Evolutionary conservation across 2,113 vertebrate genomes (phyloP).

Genomic region (Tympanuchus pallidicinctus): DNA sequence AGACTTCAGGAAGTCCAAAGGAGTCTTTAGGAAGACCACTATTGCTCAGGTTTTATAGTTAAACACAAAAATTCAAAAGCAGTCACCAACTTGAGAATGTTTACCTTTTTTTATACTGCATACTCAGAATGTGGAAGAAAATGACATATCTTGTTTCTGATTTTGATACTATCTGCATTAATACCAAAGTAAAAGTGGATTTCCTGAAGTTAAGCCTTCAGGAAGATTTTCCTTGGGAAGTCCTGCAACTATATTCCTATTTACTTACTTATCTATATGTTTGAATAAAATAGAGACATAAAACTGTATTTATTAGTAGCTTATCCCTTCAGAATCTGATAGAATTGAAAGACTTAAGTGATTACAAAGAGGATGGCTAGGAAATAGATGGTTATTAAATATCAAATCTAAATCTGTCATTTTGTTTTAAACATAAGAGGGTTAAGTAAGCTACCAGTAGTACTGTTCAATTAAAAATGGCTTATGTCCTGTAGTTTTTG

Average conservation of each 20-base stretch:
- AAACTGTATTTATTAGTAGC: slow-evolving; percentile 34
- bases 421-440: slow-evolving; percentile 41
- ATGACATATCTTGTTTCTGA: not conserved
- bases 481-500: slow-evolving; percentile 24
- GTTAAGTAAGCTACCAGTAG: slow-evolving; percentile 39
- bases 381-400: slow-evolving; percentile 35
- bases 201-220: not conserved
- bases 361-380: not conserved
- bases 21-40: not conserved
- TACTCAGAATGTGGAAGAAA: not conserved
- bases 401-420: slow-evolving; percentile 31
- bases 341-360: slow-evolving; percentile 23
- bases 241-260: slow-evolving; percentile 12
- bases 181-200: not conserved
- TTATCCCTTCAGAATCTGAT: slow-evolving; percentile 49
- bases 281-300: slow-evolving; percentile 24
- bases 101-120: not conserved
- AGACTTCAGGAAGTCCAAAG: not conserved
- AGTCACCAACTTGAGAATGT: not conserved
- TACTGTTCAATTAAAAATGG: slow-evolving; percentile 34
- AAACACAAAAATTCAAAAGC: not conserved
- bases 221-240: not conserved
- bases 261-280: slow-evolving; percentile 16
- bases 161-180: not conserved
- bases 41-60: not conserved